Percentiles rank a stretch among this genome's conserved stretches.
phyloP scores from a whole-genome alignment of 2,113 vertebrate genomes.

The Muntiacus muntjak region DNA sequence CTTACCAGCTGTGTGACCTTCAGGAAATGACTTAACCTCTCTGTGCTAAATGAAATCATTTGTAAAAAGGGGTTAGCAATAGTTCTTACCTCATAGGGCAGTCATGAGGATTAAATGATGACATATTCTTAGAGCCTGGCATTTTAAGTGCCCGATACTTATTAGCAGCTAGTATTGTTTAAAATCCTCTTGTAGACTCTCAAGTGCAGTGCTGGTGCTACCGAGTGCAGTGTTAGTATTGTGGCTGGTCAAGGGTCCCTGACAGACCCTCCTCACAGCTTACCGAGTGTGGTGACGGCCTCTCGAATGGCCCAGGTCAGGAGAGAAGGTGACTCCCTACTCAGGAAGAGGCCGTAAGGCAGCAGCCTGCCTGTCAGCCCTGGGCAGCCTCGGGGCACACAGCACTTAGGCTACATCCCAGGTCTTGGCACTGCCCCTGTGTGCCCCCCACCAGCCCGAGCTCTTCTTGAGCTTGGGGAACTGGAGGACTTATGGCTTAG shows the following conservation, averaged over 20 bases:
- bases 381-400: background rate
- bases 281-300: background rate
- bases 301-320: background rate
- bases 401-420: background rate
- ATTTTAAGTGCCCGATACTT: background rate
- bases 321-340: background rate
- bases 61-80: background rate
- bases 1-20: background rate
- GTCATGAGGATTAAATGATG: background rate
- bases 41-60: slow-evolving; percentile 4
- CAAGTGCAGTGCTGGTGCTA: background rate
- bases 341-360: background rate
- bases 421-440: background rate
- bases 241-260: background rate
- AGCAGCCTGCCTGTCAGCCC: background rate
- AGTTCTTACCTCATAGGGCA: background rate
- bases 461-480: background rate
- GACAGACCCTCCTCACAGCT: background rate
- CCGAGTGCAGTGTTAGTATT: background rate
- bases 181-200: background rate
- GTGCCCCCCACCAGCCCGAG: background rate
- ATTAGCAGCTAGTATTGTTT: background rate
- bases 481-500: background rate
- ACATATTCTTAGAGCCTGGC: background rate
- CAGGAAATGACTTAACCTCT: background rate